These are phyloP conservation scores for Sinocyclocheilus anophthalmus DNA, from an alignment of 2,113 vertebrate species.

Conservation along the genomic window DNA sequence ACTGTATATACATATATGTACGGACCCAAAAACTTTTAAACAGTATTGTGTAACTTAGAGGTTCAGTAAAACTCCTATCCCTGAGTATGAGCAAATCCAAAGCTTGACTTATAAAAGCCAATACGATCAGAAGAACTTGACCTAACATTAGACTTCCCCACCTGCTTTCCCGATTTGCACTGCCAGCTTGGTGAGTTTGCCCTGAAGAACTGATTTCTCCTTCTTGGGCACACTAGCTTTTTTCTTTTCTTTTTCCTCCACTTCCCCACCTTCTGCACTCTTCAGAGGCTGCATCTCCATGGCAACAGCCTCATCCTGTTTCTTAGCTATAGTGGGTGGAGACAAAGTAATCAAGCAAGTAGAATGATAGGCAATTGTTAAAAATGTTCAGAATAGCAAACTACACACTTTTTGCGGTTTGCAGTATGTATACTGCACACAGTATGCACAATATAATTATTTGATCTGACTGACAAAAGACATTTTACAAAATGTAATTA, in stretches of 20 bases:
- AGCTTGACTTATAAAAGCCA: background rate
- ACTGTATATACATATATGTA: no score
- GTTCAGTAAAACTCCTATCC: background rate
- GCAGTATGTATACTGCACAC: background rate
- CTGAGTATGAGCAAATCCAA: background rate
- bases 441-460: background rate
- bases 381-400: background rate
- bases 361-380: background rate
- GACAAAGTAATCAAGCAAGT: conserved; percentile 10
- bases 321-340: conserved; percentile 69
- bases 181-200: conserved; percentile 82
- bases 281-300: conserved; percentile 85
- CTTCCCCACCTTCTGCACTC: conserved; percentile 79
- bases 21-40: background rate
- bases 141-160: conserved; percentile 48
- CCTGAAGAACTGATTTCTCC: conserved; percentile 83
- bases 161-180: conserved; percentile 85
- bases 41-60: background rate
- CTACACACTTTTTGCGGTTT: background rate
- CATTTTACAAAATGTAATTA: no score
- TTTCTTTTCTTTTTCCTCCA: conserved; percentile 78
- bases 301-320: conserved; percentile 78
- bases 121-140: background rate
- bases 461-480: no score
- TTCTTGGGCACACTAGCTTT: conserved; percentile 73